Conservation (phyloP, 2,797 vertebrate species). For the Pseudochromis fuscus region DNA sequence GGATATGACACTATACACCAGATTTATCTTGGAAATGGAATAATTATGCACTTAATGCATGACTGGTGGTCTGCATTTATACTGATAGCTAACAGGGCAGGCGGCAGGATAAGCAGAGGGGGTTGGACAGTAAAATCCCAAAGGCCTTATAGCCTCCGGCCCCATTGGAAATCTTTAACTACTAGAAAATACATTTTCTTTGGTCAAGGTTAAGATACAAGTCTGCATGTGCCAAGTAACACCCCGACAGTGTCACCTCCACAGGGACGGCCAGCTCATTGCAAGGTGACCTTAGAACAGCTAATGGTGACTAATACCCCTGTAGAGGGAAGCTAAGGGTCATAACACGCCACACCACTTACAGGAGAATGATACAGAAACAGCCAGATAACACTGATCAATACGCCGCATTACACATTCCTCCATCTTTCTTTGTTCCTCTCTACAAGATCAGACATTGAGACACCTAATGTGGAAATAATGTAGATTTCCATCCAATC, state of each 20-base stretch:
- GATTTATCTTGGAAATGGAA: constrained; percentile 96
- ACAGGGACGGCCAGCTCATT: constrained; percentile 68
- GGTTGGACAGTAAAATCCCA: constrained; percentile 70
- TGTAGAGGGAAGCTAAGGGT: constrained; percentile 74
- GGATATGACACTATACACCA: constrained; percentile 90
- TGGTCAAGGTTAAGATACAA: constrained; percentile 83
- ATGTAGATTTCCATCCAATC: constrained; percentile 75
- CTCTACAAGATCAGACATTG: constrained; percentile 53
- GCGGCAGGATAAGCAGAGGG: constrained; percentile 71
- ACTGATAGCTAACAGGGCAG: constrained; percentile 87
- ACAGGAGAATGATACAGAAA: constrained; percentile 64
- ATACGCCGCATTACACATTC: constrained; percentile 75
- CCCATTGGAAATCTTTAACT: constrained; percentile 81
- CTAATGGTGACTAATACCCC: constrained; percentile 84
- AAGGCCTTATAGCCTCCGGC: constrained; percentile 59
- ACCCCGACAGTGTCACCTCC: constrained; percentile 73
- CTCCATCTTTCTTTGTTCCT: constrained; percentile 73
- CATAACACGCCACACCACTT: constrained; percentile 73
- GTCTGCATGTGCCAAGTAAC: constrained; percentile 71
- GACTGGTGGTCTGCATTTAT: constrained; percentile 91
- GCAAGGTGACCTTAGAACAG: constrained; percentile 84
- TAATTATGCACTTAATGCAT: constrained; percentile 92
- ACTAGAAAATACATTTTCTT: constrained; percentile 82
- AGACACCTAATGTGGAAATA: constrained; percentile 76
- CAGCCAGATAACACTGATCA: constrained; percentile 66